A percentile compares a stretch with the other conserved stretches of the same genome.
phyloP scores from a whole-genome alignment of 2,888 invertebrate genomes.

The Trilocha varians region DNA sequence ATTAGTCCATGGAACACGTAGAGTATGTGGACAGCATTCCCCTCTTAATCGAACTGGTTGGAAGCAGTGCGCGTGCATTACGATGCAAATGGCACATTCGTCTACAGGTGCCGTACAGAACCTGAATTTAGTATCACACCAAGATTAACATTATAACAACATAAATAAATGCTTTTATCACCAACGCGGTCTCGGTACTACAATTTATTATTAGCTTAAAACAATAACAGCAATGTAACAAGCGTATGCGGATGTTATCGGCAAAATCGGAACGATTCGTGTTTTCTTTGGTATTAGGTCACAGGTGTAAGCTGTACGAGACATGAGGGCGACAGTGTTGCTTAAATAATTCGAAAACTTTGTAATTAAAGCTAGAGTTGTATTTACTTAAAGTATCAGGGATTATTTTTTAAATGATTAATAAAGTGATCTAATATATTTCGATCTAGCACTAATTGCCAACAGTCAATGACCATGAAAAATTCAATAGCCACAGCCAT shows the following conservation, averaged over 20 bases:
- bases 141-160: slow-evolving; percentile 29
- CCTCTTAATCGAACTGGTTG: slow-evolving; percentile 63
- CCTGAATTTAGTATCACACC: slow-evolving; percentile 44
- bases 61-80: slow-evolving; percentile 56
- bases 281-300: slow-evolving; percentile 38
- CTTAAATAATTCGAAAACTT: slow-evolving; percentile 44
- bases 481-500: too few relatives aligned
- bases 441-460: too few relatives aligned
- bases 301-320: slow-evolving; percentile 52
- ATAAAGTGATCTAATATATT: too few relatives aligned
- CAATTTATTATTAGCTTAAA: background rate
- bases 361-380: background rate
- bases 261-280: slow-evolving; percentile 16
- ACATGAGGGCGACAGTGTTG: slow-evolving; percentile 55
- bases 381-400: background rate
- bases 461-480: too few relatives aligned
- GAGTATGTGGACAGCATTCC: slow-evolving; percentile 54
- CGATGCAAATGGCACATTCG: slow-evolving; percentile 68
- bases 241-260: background rate
- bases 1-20: slow-evolving; percentile 12
- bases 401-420: too few relatives aligned
- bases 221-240: slow-evolving; percentile 1
- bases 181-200: slow-evolving; percentile 30
- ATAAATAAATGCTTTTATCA: slow-evolving; percentile 29
- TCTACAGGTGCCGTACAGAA: slow-evolving; percentile 61